phyloP scores from a whole-genome alignment of 2,888 invertebrate genomes.

The Cheilosia variabilis region DNA sequence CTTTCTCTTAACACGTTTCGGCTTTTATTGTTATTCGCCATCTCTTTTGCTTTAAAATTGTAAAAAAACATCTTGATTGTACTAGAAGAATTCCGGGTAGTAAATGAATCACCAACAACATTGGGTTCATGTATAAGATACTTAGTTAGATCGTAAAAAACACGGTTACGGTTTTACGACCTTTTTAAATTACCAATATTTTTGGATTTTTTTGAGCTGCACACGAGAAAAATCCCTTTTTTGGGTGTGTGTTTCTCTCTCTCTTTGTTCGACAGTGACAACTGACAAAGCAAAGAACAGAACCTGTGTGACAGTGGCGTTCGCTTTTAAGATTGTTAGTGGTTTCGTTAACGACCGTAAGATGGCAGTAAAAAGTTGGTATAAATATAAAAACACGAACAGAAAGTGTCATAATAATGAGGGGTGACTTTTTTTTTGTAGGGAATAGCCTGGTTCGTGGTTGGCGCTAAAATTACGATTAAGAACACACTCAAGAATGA shows the following conservation, averaged over 20 bases:
- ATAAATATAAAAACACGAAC: constrained; percentile 10
- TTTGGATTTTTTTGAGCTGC: constrained; percentile 1
- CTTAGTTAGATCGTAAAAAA: constrained; percentile 66
- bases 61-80: constrained; percentile 1
- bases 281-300: constrained; percentile 42
- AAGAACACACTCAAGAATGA: too few relatives aligned
- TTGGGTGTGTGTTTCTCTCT: background rate
- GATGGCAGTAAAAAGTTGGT: constrained; percentile 64
- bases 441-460: too few relatives aligned
- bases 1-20: constrained; percentile 3
- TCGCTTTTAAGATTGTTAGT: constrained; percentile 29
- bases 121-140: constrained; percentile 66
- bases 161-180: constrained; percentile 65
- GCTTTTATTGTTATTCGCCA: background rate
- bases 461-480: too few relatives aligned
- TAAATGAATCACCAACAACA: constrained; percentile 6
- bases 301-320: constrained; percentile 46
- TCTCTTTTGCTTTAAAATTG: background rate
- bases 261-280: background rate
- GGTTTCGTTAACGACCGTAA: constrained; percentile 60
- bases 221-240: constrained; percentile 38
- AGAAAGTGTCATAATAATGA: too few relatives aligned
- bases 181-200: constrained; percentile 66
- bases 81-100: constrained; percentile 26
- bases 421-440: too few relatives aligned